A percentile compares a stretch with the other conserved stretches of the same genome.
phyloP scores from a whole-genome alignment of 2,888 invertebrate genomes.

The Mythimna albipuncta region DNA sequence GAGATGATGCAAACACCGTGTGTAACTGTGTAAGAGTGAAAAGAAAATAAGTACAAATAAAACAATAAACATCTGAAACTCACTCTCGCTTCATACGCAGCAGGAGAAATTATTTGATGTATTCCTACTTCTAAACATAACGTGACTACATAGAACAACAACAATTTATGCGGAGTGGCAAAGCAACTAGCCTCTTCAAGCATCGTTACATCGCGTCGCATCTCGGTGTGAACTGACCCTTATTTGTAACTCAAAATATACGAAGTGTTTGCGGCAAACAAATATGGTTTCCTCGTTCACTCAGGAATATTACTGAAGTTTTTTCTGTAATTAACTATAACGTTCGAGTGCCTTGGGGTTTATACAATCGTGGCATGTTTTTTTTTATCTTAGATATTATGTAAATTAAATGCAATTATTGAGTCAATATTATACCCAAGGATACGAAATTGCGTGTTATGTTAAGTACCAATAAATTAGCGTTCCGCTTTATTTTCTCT shows the following conservation, averaged over 20 bases:
- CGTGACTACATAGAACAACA: no score
- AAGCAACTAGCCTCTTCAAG: no score
- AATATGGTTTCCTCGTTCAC: neutral
- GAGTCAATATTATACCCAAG: neutral
- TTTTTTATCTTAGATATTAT: neutral
- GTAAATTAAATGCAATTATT: neutral
- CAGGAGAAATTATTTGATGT: no score
- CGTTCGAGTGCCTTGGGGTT: neutral
- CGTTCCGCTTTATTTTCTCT: neutral
- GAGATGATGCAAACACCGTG: no score
- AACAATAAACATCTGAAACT: no score
- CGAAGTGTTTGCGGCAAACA: conserved; percentile 7
- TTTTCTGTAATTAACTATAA: conserved; percentile 14
- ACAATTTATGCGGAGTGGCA: no score
- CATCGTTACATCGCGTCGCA: neutral
- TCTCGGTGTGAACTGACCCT: neutral
- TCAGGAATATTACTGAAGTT: conserved; percentile 4
- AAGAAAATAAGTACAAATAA: no score
- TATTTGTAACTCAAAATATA: conserved; percentile 33
- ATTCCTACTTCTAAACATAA: no score
- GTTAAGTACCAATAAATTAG: neutral
- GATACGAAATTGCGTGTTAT: neutral
- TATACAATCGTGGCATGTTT: neutral
- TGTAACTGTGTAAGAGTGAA: no score
- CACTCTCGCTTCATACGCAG: no score